Conservation (phyloP, 2,888 invertebrate genomes). For the Junonia oenone region DNA sequence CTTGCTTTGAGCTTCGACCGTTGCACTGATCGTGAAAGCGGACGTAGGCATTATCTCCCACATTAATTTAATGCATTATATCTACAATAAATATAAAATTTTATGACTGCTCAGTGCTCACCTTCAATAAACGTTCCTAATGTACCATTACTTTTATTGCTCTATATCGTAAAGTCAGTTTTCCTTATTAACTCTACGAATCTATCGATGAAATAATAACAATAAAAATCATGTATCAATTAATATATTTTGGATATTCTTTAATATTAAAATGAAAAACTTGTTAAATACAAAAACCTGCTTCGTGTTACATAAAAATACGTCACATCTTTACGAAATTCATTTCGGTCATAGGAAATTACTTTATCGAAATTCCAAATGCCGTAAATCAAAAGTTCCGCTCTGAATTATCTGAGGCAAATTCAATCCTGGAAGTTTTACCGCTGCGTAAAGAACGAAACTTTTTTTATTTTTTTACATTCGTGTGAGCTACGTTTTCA, state of each 20-base stretch:
- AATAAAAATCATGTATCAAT: too few species aligned
- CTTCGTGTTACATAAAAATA: background rate
- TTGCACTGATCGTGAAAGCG: conserved; percentile 61
- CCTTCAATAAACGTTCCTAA: background rate
- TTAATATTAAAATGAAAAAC: too few species aligned
- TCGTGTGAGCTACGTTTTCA: background rate
- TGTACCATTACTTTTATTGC: background rate
- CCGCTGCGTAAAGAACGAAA: conserved; percentile 4
- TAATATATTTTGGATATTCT: too few species aligned
- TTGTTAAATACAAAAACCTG: background rate
- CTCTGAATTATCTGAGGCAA: conserved; percentile 21
- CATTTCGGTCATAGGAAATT: conserved; percentile 19
- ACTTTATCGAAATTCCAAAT: conserved; percentile 25
- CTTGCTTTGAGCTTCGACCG: conserved; percentile 41
- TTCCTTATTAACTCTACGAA: too few species aligned
- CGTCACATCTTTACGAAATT: conserved; percentile 8
- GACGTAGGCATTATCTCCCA: conserved; percentile 33
- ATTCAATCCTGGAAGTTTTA: conserved; percentile 26
- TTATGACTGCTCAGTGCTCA: background rate
- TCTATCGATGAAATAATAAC: too few species aligned
- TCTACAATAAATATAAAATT: background rate
- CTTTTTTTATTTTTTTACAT: conserved; percentile 6
- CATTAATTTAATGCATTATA: conserved; percentile 25
- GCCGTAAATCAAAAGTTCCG: conserved; percentile 27
- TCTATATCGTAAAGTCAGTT: background rate